phyloP scores from a whole-genome alignment of 2,797 vertebrate species.

The Leucoraja ocellata region DNA sequence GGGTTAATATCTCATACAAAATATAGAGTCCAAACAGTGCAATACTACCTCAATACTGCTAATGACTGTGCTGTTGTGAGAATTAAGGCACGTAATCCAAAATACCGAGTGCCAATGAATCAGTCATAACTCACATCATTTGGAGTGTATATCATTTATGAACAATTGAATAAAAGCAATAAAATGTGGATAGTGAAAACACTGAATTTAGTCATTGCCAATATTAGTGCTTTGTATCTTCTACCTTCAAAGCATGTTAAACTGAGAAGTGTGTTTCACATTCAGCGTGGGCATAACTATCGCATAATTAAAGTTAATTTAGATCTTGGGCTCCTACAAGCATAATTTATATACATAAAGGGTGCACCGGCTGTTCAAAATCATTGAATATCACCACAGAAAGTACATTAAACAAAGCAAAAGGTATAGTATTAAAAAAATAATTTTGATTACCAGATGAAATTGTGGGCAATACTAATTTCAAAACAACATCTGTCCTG shows the following conservation, averaged over 20 bases:
- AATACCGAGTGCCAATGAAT: background rate
- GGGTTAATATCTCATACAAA: background rate
- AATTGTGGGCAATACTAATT: background rate
- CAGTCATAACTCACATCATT: background rate
- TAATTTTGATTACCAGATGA: background rate
- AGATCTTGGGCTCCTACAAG: background rate
- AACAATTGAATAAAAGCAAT: background rate
- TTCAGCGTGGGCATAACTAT: background rate
- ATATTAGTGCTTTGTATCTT: background rate
- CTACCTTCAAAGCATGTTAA: background rate
- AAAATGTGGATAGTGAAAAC: background rate
- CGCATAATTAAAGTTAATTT: background rate
- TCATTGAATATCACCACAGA: background rate
- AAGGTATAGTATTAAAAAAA: background rate
- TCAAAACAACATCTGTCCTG: conserved; percentile 33
- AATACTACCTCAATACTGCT: background rate
- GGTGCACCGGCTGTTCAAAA: background rate
- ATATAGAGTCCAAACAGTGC: background rate
- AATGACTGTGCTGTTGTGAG: background rate
- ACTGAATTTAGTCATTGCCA: background rate
- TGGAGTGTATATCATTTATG: background rate
- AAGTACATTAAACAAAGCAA: background rate
- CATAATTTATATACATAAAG: background rate
- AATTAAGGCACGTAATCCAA: background rate
- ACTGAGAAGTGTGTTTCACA: background rate